phyloP scores from a whole-genome alignment of 2,113 vertebrate species.

The Charadrius vociferus region DNA sequence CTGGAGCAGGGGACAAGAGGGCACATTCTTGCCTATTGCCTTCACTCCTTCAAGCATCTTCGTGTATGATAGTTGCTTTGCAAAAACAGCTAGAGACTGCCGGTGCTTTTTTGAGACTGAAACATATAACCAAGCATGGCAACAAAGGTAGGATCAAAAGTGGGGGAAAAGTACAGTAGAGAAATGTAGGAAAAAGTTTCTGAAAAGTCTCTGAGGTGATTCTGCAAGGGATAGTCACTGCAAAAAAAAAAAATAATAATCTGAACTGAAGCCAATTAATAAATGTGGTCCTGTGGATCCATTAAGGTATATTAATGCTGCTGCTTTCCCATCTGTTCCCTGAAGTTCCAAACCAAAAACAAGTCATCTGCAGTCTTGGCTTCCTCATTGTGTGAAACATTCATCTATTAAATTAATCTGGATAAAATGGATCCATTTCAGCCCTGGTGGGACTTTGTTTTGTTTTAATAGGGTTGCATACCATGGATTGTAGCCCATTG shows the following conservation, averaged over 20 bases:
- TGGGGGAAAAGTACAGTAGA: fast-evolving
- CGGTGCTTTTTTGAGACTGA: background rate
- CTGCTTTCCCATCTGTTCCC: constrained; percentile 37
- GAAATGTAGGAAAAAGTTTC: background rate
- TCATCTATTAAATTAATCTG: constrained; percentile 30
- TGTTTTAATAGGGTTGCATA: constrained; percentile 15
- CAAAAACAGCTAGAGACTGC: background rate
- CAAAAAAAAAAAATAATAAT: background rate
- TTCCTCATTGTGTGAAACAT: constrained; percentile 22
- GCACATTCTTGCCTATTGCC: background rate
- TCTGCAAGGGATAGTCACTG: background rate
- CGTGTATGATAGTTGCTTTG: background rate
- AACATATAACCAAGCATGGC: background rate
- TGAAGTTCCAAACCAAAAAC: constrained; percentile 22
- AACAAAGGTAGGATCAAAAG: background rate
- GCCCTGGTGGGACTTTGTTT: background rate
- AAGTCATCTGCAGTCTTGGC: constrained; percentile 33
- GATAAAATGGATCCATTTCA: constrained; percentile 22
- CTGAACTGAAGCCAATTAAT: background rate
- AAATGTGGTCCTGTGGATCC: background rate
- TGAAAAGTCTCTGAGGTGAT: background rate
- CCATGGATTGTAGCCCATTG: background rate
- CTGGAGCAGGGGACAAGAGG: background rate
- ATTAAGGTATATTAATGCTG: constrained; percentile 22
- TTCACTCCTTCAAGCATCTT: background rate